A percentile compares a stretch with the other conserved stretches of the same genome.
phyloP scores from a whole-genome alignment of 1,140 invertebrate genomes.

The Ostrea edulis region DNA sequence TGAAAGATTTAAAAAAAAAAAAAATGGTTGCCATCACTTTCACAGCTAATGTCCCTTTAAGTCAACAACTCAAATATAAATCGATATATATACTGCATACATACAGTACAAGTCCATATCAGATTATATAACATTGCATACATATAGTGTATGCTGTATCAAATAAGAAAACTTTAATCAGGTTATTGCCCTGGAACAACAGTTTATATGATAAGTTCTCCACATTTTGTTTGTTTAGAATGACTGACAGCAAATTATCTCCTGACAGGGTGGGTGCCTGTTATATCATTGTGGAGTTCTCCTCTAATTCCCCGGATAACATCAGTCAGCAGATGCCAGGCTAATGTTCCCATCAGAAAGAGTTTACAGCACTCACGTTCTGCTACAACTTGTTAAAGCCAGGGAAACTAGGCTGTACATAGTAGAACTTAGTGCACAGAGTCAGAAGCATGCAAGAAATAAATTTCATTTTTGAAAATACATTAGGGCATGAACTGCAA shows the following conservation, averaged over 20 bases:
- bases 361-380: background rate
- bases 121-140: no score
- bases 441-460: no score
- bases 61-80: no score
- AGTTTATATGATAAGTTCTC: background rate
- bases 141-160: no score
- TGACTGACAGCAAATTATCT: constrained; percentile 26
- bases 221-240: background rate
- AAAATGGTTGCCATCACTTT: no score
- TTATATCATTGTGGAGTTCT: constrained; percentile 21
- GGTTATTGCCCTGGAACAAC: background rate
- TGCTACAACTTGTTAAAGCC: constrained; percentile 6
- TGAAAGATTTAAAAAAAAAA: no score
- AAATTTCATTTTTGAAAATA: no score
- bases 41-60: no score
- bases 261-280: constrained; percentile 16
- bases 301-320: background rate
- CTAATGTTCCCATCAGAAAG: constrained; percentile 9
- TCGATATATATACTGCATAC: no score
- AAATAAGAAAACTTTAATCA: background rate
- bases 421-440: no score
- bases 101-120: no score
- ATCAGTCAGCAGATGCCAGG: constrained; percentile 25
- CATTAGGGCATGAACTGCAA: no score
- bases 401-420: background rate